A percentile compares a stretch with the other conserved stretches of the same genome.
These are phyloP conservation scores for Etheostoma perlongum DNA, from an alignment of 2,797 vertebrate species.

Conservation along the genomic window DNA sequence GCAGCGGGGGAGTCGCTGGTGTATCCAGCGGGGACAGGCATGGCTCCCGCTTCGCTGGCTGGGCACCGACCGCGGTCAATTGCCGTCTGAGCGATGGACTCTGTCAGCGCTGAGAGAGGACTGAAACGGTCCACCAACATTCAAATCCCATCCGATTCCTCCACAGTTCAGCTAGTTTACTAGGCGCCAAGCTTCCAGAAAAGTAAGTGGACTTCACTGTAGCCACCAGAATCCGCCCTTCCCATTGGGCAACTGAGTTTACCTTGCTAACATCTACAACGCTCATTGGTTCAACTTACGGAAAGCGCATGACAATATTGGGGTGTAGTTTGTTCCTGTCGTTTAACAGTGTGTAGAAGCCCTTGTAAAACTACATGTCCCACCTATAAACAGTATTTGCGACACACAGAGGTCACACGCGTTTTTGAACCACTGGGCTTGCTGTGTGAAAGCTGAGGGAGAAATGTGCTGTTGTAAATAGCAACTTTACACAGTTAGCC, in stretches of 20 bases:
- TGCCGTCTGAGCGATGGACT: constrained; percentile 77
- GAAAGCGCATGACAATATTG: constrained; percentile 59
- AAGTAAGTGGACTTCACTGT: constrained; percentile 78
- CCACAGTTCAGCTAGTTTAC: constrained; percentile 63
- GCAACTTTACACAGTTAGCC: neutral
- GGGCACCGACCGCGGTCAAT: constrained; percentile 80
- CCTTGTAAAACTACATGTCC: constrained; percentile 75
- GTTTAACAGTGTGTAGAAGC: rapidly evolving
- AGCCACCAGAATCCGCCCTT: constrained; percentile 59
- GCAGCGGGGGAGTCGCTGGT: constrained; percentile 75
- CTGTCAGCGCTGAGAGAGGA: constrained; percentile 38
- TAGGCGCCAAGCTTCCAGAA: constrained; percentile 73
- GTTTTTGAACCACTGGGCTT: constrained; percentile 44
- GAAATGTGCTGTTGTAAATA: neutral
- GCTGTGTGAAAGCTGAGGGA: neutral
- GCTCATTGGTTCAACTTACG: constrained; percentile 73
- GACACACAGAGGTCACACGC: constrained; percentile 77
- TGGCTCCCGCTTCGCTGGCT: constrained; percentile 78
- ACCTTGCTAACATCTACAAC: constrained; percentile 40
- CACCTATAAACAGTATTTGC: neutral
- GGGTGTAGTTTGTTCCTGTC: constrained; percentile 73
- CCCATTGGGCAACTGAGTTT: constrained; percentile 70
- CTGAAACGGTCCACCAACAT: constrained; percentile 64
- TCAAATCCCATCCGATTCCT: constrained; percentile 62
- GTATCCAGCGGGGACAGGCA: constrained; percentile 83